Evolutionary conservation across 2,888 invertebrate genomes (phyloP), one percentile per base, ranked within the genome.

Genomic region (Acrocyrtus sp.): DNA sequence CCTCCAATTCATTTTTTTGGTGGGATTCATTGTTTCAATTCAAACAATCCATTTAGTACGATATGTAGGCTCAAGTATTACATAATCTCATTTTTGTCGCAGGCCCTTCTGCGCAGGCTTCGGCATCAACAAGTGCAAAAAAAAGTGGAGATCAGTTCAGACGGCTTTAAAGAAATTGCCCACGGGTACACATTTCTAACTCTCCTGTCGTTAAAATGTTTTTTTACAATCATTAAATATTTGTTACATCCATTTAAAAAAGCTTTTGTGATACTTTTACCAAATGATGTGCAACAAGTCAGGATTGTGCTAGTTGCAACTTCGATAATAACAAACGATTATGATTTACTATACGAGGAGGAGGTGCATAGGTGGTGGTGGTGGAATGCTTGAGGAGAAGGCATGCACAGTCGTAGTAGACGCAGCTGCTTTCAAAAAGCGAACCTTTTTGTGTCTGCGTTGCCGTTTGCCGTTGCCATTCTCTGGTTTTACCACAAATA

Each of bases 401-500:
- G 34, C 5, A 34, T 8, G 34, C 5, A 12, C 6, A 34, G 6
- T 34, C 34, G 6, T n/a, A n/a, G n/a, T n/a, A n/a, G 12, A 34
- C 34, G 34, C 34, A 34, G 34, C 34, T 34, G 34, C n/a, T n/a
- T n/a, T n/a, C n/a, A n/a, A n/a, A n/a, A n/a, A n/a, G n/a, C n/a
- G n/a, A n/a, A n/a, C n/a, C n/a, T n/a, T n/a, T n/a, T n/a, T n/a
- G n/a, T n/a, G n/a, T n/a, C n/a, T n/a, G n/a, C n/a, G n/a, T n/a
- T n/a, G n/a, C 34, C 5, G 34, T 5, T 34, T 34, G 34, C 34
- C 5, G 34, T 5, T 34, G n/a, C n/a, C 50, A 50, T 21, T 27
- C 29, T 39, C 34, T 54, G 65, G 56, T 54, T 43, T 48, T 56
- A 65, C 65, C 65, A 27, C 8, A 34, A 63, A 5, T 45, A 54